phyloP scores from a whole-genome alignment of 1,140 invertebrate genomes.

The Whitmania pigra region DNA sequence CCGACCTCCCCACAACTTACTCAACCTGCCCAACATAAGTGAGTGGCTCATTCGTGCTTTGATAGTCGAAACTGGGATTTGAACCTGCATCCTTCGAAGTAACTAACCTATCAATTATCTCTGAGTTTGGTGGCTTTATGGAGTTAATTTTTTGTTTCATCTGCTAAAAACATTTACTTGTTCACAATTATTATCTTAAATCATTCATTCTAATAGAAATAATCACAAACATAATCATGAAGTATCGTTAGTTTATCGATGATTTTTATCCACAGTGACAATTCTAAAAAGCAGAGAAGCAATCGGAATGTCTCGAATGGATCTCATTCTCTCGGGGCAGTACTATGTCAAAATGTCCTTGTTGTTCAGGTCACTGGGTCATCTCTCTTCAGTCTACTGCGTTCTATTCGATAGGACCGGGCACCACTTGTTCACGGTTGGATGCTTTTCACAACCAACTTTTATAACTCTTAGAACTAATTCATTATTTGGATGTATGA shows the following conservation, averaged over 20 bases:
- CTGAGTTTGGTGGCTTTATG: too few relatives aligned
- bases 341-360: conserved; percentile 61
- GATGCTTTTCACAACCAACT: conserved; percentile 27
- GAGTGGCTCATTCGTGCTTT: conserved; percentile 1
- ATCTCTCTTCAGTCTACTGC: conserved; percentile 90
- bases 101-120: too few relatives aligned
- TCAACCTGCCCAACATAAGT: conserved; percentile 30
- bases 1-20: conserved; percentile 24
- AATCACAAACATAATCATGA: too few relatives aligned
- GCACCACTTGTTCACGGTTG: conserved; percentile 75
- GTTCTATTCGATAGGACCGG: conserved; percentile 84
- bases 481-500: too few relatives aligned
- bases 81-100: too few relatives aligned
- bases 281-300: conserved; percentile 57
- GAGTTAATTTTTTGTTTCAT: too few relatives aligned
- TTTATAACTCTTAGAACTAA: not conserved
- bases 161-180: too few relatives aligned
- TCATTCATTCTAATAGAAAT: too few relatives aligned
- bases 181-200: too few relatives aligned
- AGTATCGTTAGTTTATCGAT: not conserved
- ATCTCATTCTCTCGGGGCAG: conserved; percentile 54
- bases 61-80: too few relatives aligned
- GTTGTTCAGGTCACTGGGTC: conserved; percentile 69
- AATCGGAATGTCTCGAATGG: conserved; percentile 51
- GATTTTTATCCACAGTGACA: conserved; percentile 45